Base-by-base conservation (phyloP, 1,140 invertebrate genomes). In the Sinella curviseta region DNA sequence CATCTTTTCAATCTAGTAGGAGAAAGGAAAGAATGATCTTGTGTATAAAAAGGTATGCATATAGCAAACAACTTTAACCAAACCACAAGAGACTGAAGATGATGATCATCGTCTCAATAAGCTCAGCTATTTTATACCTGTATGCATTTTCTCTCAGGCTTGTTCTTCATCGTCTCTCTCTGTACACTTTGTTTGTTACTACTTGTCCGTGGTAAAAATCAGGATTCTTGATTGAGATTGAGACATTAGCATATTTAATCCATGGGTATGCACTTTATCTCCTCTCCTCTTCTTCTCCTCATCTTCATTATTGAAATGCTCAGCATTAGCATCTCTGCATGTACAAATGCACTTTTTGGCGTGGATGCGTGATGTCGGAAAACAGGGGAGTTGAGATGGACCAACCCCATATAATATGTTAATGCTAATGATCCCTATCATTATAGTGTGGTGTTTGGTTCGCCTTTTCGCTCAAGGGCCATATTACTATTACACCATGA, bases 161-260 rank as follows among this genome's bases (percentile, higher is more conserved):
- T 48, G 39, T 48, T 48, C 39, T 48, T 48, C 39, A n/a, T n/a
- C n/a, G n/a, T n/a, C 39, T 48, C 8, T 48, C 39, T 48, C 8
- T 48, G 39, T 48, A 48, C 20, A 48, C 39, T 12, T 20, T 12
- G 20, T 8, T 12, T 48, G 39, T 48, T 48, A 20, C 20, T 48
- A 20, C 39, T 48, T 35, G 35, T 57, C 76, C 76, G 54, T 55
- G 48, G 76, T 57, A 60, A 48, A 77, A 48, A 77, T 77, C 54
- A 57, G 76, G 55, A n/a, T 57, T 60, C 76, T 77, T 77, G 76
- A 77, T 77, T 77, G 76, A 77, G 76, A 77, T 77, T 77, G 76
- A 77, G 76, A 77, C 76, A 77, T 77, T 77, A 77, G 55, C 48
- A 31, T 48, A 57, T 77, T 77, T 48, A 48, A 48, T 48, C 39